Evolutionary conservation across 2,888 invertebrate species (phyloP), one percentile per base, ranked within the genome.

Genomic region (Brachyopa scutellaris): DNA sequence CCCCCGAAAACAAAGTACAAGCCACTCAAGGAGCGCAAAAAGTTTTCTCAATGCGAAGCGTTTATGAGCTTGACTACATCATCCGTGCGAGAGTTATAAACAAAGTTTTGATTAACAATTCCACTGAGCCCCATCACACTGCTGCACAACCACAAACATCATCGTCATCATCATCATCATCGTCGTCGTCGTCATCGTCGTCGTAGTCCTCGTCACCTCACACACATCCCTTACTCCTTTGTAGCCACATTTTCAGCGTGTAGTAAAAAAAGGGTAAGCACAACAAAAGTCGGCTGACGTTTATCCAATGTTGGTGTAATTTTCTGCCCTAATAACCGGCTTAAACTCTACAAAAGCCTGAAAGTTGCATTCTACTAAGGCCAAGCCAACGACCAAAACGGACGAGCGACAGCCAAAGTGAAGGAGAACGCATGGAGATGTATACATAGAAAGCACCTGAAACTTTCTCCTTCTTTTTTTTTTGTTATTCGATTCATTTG

Each of bases 61-160:
- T 70, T 80, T 80, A 69, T 64, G 57, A 64, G 57, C 64, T 59
- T 64, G 31, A 62, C 45, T 76, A 38, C 66, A 61, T 64, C 73
- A 73, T 45, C 76, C 80, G 69, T 76, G 62, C 62, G 15, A 64
- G 33, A 53, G 67, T 61, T 51, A 69, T 42, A 70, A 69, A 76
- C 61, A 57, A 80, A 76, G 62, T 62, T 80, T 38, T 61, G 57
- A 76, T 80, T 76, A 80, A 76, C 76, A 74, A 69, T 76, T 76
- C 45, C 59, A 42, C 29, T 21, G 23, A 49, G 45, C 19, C 0
- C 11, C 29, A 31, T 29, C 31, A 73, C 59, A 38, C 17, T 55
- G 47, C 55, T 47, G 36, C 13, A 76, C 69, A 47, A 49, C 33
- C 15, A 36, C 45, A 62, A 26, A 13, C 42, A 4, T 17, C 8